Evolutionary conservation across 2,888 invertebrate species (phyloP).

Genomic region (Epistrophella euchroma): DNA sequence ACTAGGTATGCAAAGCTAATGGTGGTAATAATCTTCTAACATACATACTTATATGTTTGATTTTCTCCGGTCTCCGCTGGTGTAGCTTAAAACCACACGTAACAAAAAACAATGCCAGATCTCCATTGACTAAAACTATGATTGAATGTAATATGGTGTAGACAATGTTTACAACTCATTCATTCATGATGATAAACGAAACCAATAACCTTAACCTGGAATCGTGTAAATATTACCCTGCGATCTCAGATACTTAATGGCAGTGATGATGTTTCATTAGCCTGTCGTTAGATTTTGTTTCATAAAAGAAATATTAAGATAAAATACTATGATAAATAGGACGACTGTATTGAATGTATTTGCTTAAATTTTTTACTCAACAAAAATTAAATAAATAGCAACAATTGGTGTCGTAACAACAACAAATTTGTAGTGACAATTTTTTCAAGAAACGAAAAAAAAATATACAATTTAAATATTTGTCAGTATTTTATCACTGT

Average conservation of each 20-base stretch:
- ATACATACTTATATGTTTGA: neutral
- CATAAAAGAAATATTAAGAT: neutral
- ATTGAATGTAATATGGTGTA: neutral
- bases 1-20: neutral
- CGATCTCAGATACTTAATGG: conserved; percentile 6
- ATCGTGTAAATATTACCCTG: neutral
- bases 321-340: neutral
- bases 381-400: no score
- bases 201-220: conserved; percentile 21
- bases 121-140: neutral
- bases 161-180: conserved; percentile 22
- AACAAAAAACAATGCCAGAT: neutral
- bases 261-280: conserved; percentile 1
- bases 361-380: neutral
- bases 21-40: neutral
- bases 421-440: no score
- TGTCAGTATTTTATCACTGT: no score
- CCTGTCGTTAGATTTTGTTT: neutral
- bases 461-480: no score
- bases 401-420: no score
- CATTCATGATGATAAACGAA: conserved; percentile 1
- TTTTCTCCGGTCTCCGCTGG: neutral
- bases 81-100: neutral
- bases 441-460: no score
- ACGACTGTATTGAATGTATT: neutral